Evolutionary conservation across 2,888 invertebrate genomes (phyloP), one percentile per base, ranked within the genome.

Genomic region (Leptinotarsa haldemani): DNA sequence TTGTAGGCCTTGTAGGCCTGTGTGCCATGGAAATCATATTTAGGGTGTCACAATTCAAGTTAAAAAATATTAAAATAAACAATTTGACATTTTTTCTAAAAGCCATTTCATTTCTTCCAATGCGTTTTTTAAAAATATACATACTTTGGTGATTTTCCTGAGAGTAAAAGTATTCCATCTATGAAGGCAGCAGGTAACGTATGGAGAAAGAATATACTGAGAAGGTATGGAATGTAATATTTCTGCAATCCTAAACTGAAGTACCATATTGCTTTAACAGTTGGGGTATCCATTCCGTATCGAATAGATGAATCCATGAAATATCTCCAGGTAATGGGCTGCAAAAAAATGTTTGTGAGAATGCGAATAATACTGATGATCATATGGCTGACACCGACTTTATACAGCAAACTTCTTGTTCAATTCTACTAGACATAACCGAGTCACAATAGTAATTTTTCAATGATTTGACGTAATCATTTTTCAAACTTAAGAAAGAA

Each of bases 251-350:
- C 91, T 73, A 94, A 89, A 56, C 91, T 91, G 84, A 90, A 93
- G 84, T 91, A 92, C 92, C 94, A 94, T 58, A 94, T 90, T 69
- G 93, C 91, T 78, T 91, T 90, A 0, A 87, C 88, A 0, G 93
- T 90, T 0, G 94, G 94, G 50, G 89, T 90, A 56, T 87, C 81
- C 0, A 87, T 78, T 0, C 92, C 92, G 76, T 91, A 88, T 74
- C 89, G 90, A n/a, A 88, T 86, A 64, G 91, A 92, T 74, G 89
- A 83, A 0, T 89, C 87, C 74, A 93, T 92, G 74, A 93, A 90
- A 20, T 92, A 87, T 0, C 91, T 92, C 95, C 96, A 97, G 0
- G 92, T 93, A 68, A 97, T 89, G 0, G 95, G 95, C 82, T 77
- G 63, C 12, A 74, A 77, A 66, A 66, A 48, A 63, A 30, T 40